phyloP scores from a whole-genome alignment of 2,113 vertebrate genomes.

The Pteropus alecto region DNA sequence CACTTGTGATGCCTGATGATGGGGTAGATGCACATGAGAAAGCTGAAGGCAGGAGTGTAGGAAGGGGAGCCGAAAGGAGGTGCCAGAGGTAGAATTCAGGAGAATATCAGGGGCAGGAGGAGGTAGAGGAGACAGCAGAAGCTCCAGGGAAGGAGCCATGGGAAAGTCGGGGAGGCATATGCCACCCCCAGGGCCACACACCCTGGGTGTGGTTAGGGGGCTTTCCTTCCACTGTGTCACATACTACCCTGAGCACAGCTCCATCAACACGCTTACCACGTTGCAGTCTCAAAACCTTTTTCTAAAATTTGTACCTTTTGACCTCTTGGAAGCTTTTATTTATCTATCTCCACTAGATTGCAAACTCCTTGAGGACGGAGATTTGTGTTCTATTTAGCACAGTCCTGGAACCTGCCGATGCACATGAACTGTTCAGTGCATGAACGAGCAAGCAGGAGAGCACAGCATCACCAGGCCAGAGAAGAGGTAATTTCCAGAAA shows the following conservation, averaged over 20 bases:
- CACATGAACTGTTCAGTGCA: not conserved
- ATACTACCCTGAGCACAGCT: not conserved
- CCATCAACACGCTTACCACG: not conserved
- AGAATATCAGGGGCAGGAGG: not conserved
- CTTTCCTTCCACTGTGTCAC: not conserved
- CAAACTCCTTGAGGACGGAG: not conserved
- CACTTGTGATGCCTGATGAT: not conserved
- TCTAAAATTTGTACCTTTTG: not conserved
- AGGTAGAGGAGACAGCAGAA: not conserved
- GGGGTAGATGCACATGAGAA: not conserved
- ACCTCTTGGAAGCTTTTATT: not conserved
- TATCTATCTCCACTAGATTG: not conserved
- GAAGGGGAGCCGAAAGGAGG: not conserved
- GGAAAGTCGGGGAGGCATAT: not conserved
- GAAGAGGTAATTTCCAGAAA: constrained; percentile 4
- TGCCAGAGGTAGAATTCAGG: not conserved
- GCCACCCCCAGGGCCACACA: too few species aligned
- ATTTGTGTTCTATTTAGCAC: not conserved
- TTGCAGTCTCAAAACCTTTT: not conserved
- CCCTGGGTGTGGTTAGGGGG: not conserved
- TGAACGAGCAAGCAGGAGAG: not conserved
- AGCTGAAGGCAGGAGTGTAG: not conserved
- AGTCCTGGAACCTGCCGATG: not conserved
- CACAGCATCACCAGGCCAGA: not conserved
- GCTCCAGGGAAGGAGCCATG: not conserved